Evolutionary conservation across 2,888 invertebrate species (phyloP).

Genomic region (Eupithecia centaureata): DNA sequence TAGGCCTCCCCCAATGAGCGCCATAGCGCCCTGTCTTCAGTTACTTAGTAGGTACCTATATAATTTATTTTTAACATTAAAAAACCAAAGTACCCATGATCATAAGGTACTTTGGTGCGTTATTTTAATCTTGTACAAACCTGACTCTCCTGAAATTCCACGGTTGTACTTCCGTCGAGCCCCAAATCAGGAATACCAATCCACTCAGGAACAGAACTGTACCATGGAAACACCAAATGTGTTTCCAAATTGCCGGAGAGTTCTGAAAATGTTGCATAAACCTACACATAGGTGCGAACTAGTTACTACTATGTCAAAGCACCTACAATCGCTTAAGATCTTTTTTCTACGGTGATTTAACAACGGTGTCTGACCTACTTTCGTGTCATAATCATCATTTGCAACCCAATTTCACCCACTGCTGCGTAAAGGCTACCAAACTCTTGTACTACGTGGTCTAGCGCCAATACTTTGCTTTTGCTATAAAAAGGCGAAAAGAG

Average conservation of each 20-base stretch:
- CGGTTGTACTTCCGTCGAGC: constrained; percentile 67
- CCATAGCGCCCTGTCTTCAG: too few species aligned
- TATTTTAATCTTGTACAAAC: constrained; percentile 15
- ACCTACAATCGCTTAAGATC: neutral
- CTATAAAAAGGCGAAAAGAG: neutral
- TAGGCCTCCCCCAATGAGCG: too few species aligned
- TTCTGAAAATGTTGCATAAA: constrained; percentile 53
- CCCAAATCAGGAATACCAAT: constrained; percentile 69
- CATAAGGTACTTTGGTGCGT: too few species aligned
- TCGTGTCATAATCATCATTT: neutral
- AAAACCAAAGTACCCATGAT: too few species aligned
- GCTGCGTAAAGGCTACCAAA: neutral
- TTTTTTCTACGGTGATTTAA: too few species aligned
- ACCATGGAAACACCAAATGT: constrained; percentile 78
- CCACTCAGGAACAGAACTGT: constrained; percentile 66
- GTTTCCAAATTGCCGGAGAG: constrained; percentile 65
- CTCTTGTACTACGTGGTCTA: neutral
- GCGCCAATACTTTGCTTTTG: neutral
- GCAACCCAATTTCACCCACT: neutral
- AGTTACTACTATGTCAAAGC: neutral
- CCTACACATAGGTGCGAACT: neutral
- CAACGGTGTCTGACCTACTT: too few species aligned
- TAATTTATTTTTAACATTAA: too few species aligned
- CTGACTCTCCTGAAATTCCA: constrained; percentile 62
- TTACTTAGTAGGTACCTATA: too few species aligned